Percentiles rank a stretch among this genome's conserved stretches.
These are phyloP conservation scores for Drosophila pectinifera DNA, from an alignment of 1,140 invertebrate genomes.

Conservation along the genomic window DNA sequence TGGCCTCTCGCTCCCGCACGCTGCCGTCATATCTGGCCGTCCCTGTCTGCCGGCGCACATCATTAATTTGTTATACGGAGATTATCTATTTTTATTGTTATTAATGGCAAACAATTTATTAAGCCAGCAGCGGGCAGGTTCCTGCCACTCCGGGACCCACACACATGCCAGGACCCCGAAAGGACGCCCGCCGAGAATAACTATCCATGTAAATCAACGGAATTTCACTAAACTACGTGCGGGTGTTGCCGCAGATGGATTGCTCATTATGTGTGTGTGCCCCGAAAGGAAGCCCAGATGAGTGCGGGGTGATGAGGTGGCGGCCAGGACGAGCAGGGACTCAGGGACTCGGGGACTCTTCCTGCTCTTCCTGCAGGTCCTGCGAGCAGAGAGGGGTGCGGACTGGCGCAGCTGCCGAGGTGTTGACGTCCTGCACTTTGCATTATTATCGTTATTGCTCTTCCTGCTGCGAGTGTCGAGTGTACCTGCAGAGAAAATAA, in stretches of 20 bases:
- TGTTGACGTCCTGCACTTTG: constrained; percentile 75
- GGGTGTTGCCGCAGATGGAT: constrained; percentile 79
- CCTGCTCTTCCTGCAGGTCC: too few species aligned
- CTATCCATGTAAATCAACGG: constrained; percentile 66
- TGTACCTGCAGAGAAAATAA: neutral
- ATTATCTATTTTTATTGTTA: constrained; percentile 85
- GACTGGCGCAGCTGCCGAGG: constrained; percentile 39
- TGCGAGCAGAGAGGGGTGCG: too few species aligned
- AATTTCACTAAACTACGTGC: constrained; percentile 83
- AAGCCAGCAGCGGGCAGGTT: constrained; percentile 61
- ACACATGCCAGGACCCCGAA: constrained; percentile 45
- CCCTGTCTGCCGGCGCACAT: constrained; percentile 56
- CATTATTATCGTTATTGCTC: constrained; percentile 43
- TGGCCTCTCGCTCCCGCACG: constrained; percentile 1
- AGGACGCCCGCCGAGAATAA: constrained; percentile 15
- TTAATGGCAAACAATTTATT: constrained; percentile 85
- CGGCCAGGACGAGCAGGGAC: neutral
- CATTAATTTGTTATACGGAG: constrained; percentile 85
- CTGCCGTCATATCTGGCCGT: constrained; percentile 11
- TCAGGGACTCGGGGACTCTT: too few species aligned
- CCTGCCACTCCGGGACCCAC: too few species aligned
- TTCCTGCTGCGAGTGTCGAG: neutral
- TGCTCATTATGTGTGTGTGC: constrained; percentile 65
- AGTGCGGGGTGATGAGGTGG: neutral
- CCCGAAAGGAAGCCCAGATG: constrained; percentile 41